phyloP scores from a whole-genome alignment of 2,888 invertebrate species.

The Archaeoteleia sp. region DNA sequence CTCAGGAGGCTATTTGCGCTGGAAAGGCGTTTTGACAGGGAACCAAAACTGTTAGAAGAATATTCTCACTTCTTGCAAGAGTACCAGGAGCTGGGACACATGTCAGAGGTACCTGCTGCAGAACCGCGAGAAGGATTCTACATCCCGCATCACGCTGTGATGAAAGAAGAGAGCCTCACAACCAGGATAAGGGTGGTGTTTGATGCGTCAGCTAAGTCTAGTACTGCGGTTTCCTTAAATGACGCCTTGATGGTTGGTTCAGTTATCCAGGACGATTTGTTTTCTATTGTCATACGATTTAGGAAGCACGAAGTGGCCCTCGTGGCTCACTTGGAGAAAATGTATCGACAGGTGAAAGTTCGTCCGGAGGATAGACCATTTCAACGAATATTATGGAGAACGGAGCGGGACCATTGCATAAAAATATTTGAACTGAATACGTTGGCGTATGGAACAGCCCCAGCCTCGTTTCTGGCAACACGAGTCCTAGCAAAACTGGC shows the following conservation, averaged over 20 bases:
- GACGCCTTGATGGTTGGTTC: conserved; percentile 54
- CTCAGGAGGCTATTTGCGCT: conserved; percentile 33
- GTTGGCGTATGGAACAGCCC: conserved; percentile 6
- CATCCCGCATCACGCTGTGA: conserved; percentile 27
- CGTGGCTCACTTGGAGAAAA: conserved; percentile 60
- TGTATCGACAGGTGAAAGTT: conserved; percentile 55
- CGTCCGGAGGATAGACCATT: no score
- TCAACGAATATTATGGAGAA: no score
- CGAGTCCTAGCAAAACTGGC: conserved; percentile 1
- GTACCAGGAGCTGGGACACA: conserved; percentile 49
- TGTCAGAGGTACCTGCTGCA: conserved; percentile 40
- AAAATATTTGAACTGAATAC: conserved; percentile 22
- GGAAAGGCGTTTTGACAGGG: conserved; percentile 40
- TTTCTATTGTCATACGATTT: conserved; percentile 53
- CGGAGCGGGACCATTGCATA: not conserved
- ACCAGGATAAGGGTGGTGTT: conserved; percentile 53
- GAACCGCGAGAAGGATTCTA: conserved; percentile 43
- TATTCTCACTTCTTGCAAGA: conserved; percentile 53
- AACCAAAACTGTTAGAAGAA: conserved; percentile 30
- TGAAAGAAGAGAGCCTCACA: not conserved
- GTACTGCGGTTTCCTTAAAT: conserved; percentile 46
- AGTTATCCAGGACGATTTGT: conserved; percentile 48
- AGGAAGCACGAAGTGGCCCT: conserved; percentile 50
- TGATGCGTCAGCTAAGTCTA: conserved; percentile 54
- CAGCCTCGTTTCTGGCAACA: no score